Percentiles rank a stretch among this genome's conserved stretches.
phyloP scores from a whole-genome alignment of 2,888 invertebrate genomes.

The Ophion ventricosus region DNA sequence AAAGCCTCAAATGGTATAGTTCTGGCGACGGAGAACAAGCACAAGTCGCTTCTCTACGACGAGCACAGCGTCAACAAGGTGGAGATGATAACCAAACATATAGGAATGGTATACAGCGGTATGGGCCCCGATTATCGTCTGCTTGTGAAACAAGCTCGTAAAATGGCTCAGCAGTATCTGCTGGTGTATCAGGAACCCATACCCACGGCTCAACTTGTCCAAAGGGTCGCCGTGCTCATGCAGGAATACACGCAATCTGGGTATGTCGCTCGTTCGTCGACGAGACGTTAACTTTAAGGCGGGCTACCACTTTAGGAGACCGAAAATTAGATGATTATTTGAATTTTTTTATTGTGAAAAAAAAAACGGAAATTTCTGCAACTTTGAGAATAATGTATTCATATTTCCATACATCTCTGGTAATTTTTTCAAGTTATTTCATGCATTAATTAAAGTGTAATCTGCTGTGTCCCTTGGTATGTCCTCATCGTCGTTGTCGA shows the following conservation, averaged over 20 bases:
- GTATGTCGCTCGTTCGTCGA: conserved; percentile 81
- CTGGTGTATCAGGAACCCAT: conserved; percentile 97
- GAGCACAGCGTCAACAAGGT: conserved; percentile 98
- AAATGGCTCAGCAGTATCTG: conserved; percentile 97
- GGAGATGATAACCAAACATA: conserved; percentile 96
- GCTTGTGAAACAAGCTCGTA: conserved; percentile 95
- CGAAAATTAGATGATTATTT: too few species aligned
- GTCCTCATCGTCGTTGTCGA: too few species aligned
- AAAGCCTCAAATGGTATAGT: conserved; percentile 99
- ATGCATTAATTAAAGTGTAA: too few species aligned
- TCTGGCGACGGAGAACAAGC: conserved; percentile 99
- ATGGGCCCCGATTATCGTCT: conserved; percentile 97
- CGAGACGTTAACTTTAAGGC: neutral
- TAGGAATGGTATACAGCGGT: conserved; percentile 99
- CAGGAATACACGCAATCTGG: conserved; percentile 99
- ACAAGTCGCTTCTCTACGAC: conserved; percentile 97
- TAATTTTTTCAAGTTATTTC: too few species aligned
- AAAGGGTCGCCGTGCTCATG: conserved; percentile 98
- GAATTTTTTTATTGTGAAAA: too few species aligned
- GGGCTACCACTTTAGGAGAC: too few species aligned
- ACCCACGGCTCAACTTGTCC: conserved; percentile 98
- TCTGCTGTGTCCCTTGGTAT: too few species aligned
- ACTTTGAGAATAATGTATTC: too few species aligned
- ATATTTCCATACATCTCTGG: too few species aligned
- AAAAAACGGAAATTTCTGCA: too few species aligned